phyloP scores from a whole-genome alignment of 2,888 invertebrate genomes.

The Glyphotaelius pellucidus region DNA sequence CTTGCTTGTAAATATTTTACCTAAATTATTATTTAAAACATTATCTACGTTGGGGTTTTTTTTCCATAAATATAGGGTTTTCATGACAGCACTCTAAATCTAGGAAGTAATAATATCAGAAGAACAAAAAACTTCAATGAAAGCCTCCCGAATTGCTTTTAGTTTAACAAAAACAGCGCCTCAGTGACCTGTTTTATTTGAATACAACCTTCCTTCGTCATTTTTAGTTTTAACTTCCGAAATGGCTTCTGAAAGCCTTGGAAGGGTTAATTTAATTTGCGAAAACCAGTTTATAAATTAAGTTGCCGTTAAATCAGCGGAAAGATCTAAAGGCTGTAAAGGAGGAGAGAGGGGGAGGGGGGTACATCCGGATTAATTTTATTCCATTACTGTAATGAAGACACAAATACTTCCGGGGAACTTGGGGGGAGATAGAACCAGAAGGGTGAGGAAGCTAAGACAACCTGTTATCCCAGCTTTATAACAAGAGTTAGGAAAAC shows the following conservation, averaged over 20 bases:
- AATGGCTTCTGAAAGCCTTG: conserved; percentile 13
- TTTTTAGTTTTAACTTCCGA: not conserved
- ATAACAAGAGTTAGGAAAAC: not conserved
- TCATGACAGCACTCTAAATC: not conserved
- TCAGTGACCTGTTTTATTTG: not conserved
- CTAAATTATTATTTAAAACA: too few species aligned
- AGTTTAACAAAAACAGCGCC: too few species aligned
- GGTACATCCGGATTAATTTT: conserved; percentile 75
- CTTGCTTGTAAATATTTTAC: too few species aligned
- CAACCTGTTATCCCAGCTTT: conserved; percentile 33
- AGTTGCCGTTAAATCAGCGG: conserved; percentile 62
- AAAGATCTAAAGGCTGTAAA: conserved; percentile 53
- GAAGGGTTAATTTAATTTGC: conserved; percentile 58
- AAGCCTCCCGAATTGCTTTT: not conserved
- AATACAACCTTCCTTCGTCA: not conserved
- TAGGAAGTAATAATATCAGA: not conserved
- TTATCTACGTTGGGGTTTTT: too few species aligned
- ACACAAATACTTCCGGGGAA: conserved; percentile 73
- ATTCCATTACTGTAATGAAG: conserved; percentile 78
- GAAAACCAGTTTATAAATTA: conserved; percentile 61
- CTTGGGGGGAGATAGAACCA: conserved; percentile 64
- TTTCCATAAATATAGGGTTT: not conserved
- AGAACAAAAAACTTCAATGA: not conserved
- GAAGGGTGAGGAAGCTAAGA: conserved; percentile 65
- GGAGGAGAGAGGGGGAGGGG: conserved; percentile 68